Conservation (phyloP, 2,797 vertebrate species). For the Gambusia yucatana region DNA sequence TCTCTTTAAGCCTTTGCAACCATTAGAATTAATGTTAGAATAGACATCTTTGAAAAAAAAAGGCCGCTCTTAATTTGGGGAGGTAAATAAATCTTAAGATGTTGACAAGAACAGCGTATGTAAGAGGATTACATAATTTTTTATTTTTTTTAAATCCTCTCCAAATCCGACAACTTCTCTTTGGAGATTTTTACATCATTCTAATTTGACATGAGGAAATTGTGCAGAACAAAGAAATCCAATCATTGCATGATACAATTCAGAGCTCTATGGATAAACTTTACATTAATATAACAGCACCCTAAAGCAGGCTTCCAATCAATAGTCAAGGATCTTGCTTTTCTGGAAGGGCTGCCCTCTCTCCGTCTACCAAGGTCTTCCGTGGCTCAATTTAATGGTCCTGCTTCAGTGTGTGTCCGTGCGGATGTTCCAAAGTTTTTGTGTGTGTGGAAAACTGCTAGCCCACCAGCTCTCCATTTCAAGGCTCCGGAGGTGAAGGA, state of each 20-base stretch:
- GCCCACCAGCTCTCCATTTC: conserved; percentile 49
- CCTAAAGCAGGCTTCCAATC: conserved; percentile 29
- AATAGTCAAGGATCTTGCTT: conserved; percentile 25
- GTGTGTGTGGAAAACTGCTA: conserved; percentile 16
- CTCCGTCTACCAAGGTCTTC: conserved; percentile 36
- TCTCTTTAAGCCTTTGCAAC: neutral
- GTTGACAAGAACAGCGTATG: neutral
- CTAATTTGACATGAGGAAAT: neutral
- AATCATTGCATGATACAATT: neutral
- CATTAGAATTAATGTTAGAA: neutral
- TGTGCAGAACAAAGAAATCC: conserved; percentile 1
- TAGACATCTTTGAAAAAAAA: neutral
- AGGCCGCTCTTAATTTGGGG: neutral
- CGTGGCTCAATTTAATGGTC: conserved; percentile 42
- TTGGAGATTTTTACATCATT: neutral
- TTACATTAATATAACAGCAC: conserved; percentile 15
- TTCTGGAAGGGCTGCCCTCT: conserved; percentile 23
- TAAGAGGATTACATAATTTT: neutral
- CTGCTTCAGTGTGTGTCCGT: conserved; percentile 13
- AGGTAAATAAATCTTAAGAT: neutral
- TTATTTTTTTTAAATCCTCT: neutral
- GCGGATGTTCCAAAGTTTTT: neutral
- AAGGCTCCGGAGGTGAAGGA: conserved; percentile 63
- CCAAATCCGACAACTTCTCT: neutral
- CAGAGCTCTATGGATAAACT: neutral